Base-by-base conservation (phyloP, 2,113 vertebrate genomes). In the Eulacestoma nigropectus region DNA sequence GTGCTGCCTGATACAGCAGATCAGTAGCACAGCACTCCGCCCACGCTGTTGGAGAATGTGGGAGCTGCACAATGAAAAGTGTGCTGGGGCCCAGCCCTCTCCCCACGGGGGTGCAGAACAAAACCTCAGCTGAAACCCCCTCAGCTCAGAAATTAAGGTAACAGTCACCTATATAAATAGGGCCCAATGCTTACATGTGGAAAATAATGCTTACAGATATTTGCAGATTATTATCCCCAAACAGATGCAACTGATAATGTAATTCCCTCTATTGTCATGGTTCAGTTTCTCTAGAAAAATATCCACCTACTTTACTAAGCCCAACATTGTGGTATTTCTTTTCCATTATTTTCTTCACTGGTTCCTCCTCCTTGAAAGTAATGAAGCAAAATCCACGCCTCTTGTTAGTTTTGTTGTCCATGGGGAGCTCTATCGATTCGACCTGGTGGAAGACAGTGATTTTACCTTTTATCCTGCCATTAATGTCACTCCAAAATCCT, bases 391-490 rank as follows among this genome's bases (percentile, higher is more conserved):
- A 99, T 33, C 99, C 99, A 98, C 99, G 98, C 46, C 99, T 98
- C 97, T 99, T 99, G 97, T 99, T 99, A n/a, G 99, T 99, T 98
- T 99, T 99, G 97, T 99, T 99, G 97, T 99, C 99, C 99, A 99
- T 99, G 83, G 99, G 99, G 44, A 99, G 98, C 81, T 99, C 99
- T 97, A 99, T 98, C 2, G 99, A 99, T 97, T 99, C 99, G 63
- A 99, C 98, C 99, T 99, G 96, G 83, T 32, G 78, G 52, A 69
- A 90, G 37, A 88, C 13, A 90, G 20, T 11, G 11, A 65, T 74
- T 85, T 88, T 35, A 65, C 11, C 39, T 63, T 76, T 84, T 39
- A 83, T 30, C 39, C 42, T 59, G 23, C 6, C 39, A 60, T 16
- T 72, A 2, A 2, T 4, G 9, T 11, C 46, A 41, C n/a, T 65